phyloP scores from a whole-genome alignment of 1,140 invertebrate genomes.

The Pseudomyrmex concolor region DNA sequence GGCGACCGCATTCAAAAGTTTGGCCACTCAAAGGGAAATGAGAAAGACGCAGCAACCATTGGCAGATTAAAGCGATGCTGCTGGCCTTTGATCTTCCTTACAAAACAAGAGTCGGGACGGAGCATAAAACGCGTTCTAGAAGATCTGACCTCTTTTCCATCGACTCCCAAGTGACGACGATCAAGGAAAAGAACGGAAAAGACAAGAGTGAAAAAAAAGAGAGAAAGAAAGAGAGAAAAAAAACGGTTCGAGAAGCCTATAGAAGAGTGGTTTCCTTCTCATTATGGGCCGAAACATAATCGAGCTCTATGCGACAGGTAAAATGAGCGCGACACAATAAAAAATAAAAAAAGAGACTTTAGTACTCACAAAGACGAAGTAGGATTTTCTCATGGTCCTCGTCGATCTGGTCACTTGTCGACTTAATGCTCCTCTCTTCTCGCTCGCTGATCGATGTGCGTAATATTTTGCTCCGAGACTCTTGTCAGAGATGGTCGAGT shows the following conservation, averaged over 20 bases:
- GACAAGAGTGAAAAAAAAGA: background rate
- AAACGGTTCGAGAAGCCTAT: conserved; percentile 1
- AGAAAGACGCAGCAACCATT: conserved; percentile 63
- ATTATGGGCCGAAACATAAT: background rate
- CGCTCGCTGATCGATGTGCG: conserved; percentile 1
- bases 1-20: conserved; percentile 41
- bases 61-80: conserved; percentile 76
- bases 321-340: background rate
- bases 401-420: background rate
- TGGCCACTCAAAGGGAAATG: conserved; percentile 6
- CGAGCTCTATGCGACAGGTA: background rate
- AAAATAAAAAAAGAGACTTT: no score
- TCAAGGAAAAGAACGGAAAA: conserved; percentile 19
- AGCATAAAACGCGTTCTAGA: conserved; percentile 60
- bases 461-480: conserved; percentile 32
- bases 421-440: background rate
- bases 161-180: conserved; percentile 43
- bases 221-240: background rate
- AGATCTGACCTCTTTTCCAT: conserved; percentile 29
- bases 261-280: background rate
- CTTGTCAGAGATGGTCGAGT: conserved; percentile 65
- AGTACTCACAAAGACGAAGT: conserved; percentile 67
- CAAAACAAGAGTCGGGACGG: conserved; percentile 54
- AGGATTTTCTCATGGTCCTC: conserved; percentile 66
- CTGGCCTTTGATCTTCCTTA: conserved; percentile 70